phyloP scores from a whole-genome alignment of 2,113 vertebrate genomes.

The Aptenodytes patagonicus region DNA sequence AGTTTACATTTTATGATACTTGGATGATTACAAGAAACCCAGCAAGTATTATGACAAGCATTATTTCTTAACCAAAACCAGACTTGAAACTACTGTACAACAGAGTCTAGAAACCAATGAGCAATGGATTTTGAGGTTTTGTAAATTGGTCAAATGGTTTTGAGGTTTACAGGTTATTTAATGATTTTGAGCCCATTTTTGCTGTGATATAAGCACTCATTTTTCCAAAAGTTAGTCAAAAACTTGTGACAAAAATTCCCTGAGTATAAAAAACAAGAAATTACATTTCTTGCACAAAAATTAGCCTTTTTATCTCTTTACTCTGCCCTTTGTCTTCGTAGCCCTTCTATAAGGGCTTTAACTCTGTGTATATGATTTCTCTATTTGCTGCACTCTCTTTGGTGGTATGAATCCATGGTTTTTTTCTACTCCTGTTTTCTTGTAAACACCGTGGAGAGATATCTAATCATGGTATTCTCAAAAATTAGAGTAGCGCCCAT shows the following conservation, averaged over 20 bases:
- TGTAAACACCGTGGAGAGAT: neutral
- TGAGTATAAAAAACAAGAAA: neutral
- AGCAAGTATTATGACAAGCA: conserved; percentile 54
- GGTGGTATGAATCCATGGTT: neutral
- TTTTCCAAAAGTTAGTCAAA: neutral
- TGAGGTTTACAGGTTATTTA: neutral
- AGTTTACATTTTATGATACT: conserved; percentile 65
- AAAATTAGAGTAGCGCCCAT: neutral
- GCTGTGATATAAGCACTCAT: neutral
- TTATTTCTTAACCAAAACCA: conserved; percentile 49
- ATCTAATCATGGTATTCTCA: neutral
- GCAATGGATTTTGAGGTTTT: neutral
- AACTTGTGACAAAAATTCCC: neutral
- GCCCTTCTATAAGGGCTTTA: neutral
- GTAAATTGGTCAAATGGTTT: neutral
- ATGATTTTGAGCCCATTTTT: neutral
- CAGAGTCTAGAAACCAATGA: neutral
- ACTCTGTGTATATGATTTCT: neutral
- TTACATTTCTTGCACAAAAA: neutral
- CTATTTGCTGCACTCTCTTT: neutral
- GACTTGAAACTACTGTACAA: neutral
- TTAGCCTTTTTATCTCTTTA: neutral
- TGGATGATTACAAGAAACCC: conserved; percentile 62
- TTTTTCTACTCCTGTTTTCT: neutral
- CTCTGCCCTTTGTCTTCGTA: neutral